Evolutionary conservation across 2,888 invertebrate genomes (phyloP), one percentile per base, ranked within the genome.

Genomic region (Drosophila tanythrix): DNA sequence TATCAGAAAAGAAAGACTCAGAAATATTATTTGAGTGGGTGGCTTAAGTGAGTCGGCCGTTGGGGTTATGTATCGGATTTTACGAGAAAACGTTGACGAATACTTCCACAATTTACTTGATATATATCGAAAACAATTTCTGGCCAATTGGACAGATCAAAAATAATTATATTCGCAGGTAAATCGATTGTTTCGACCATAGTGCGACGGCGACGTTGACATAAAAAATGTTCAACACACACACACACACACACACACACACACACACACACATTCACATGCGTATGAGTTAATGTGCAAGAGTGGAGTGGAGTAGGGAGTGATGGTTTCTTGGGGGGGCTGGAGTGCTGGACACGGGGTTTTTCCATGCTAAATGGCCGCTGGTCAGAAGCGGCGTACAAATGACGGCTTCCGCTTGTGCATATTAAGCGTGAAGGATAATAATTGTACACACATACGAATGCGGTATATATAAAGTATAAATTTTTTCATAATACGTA

Each of bases 391-490:
- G 69, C 86, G 84, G 82, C 87, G 85, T 82, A 88, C 88, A 88
- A 89, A 89, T 89, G 89, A 88, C 83, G 87, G 87, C 88, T 89
- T 89, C 89, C 89, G 89, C 83, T 88, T 85, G 74, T 88, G 89
- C 87, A 89, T 89, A 89, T 87, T 89, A 88, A 89, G 88, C 89
- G 81, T 87, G 83, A 88, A 88, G 85, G 82, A 89, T 89, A 88
- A 89, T 89, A 89, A 87, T 88, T 89, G 89, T 79, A 79, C 74
- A 73, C 74, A 84, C 72, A 50, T 29, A 27, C 48, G 66, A 63
- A 66, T 64, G 52, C 60, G 60, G 56, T 60, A 76, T 68, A 72
- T 73, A 77, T 73, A 80, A 74, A 79, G 65, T 50, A 78, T 71
- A 71, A 52, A 68, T 75, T 74, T 79, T 79, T 79, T 66, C 61